phyloP scores from a whole-genome alignment of 2,797 vertebrate genomes.

The Orientallactaga sibirica region DNA sequence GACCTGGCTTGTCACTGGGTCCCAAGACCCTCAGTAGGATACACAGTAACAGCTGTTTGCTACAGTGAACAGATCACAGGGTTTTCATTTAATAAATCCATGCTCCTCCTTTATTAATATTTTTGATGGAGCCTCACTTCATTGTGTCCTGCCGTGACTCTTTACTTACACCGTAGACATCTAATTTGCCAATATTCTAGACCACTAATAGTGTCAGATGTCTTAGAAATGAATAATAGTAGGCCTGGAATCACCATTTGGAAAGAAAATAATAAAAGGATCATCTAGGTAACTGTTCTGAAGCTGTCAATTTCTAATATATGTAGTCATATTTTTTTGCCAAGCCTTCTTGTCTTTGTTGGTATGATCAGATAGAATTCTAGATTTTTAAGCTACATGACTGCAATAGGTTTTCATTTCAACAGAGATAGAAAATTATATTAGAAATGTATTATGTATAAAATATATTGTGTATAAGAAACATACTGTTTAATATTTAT shows the following conservation, averaged over 20 bases:
- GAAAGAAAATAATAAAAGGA: not conserved
- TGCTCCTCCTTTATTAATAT: constrained; percentile 75
- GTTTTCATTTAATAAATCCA: constrained; percentile 78
- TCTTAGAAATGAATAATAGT: not conserved
- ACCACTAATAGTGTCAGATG: not conserved
- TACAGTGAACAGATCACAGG: constrained; percentile 76
- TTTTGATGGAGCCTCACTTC: constrained; percentile 59
- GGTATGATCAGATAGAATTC: not conserved
- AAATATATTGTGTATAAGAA: not conserved
- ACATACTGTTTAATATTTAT: not conserved
- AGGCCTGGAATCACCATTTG: not conserved
- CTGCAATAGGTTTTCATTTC: not conserved
- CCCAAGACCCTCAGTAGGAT: constrained; percentile 71
- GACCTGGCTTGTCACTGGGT: constrained; percentile 64
- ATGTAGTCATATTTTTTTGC: not conserved
- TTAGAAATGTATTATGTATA: constrained; percentile 7
- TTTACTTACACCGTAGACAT: not conserved
- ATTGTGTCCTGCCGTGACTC: not conserved
- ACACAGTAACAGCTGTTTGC: constrained; percentile 80
- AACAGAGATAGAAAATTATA: not conserved
- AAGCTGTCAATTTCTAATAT: not conserved
- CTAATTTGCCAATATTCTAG: not conserved
- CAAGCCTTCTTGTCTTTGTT: not conserved
- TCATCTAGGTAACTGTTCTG: not conserved
- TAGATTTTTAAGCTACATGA: not conserved